Evolutionary conservation across 2,888 invertebrate species (phyloP), one percentile per base, ranked within the genome.

Genomic region (Aspidiotus destructor): DNA sequence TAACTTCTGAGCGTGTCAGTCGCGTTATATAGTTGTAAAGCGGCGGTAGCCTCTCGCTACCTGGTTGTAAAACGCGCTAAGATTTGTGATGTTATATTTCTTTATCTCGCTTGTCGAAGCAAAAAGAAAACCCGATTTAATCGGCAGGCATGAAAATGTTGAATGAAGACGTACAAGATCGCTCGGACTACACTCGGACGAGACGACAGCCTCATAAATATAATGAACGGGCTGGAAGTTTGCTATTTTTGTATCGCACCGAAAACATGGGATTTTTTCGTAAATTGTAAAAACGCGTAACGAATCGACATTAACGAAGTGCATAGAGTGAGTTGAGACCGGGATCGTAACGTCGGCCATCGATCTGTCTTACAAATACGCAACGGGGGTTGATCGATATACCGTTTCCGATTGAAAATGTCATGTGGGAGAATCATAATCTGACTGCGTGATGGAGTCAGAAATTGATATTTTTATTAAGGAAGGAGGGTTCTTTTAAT

Each of bases 11-110:
- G 11, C 48, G 10, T 48, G 48, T n/a, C 10, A n/a, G 48, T 48
- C 48, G 48, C 11, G 10, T 48, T n/a, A 44, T 44, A 44, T 44
- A 13, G n/a, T 48, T 13, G 48, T 48, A 52, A 62, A 62, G 53
- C 62, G 53, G 62, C 62, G 54, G 62, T 62, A 62, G 62, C 62
- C 53, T 62, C 48, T 48, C 48, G 62, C 62, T 62, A 62, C 62
- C 62, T 62, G 62, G 62, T 62, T 62, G 62, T 62, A 53, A 52
- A 62, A 62, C 16, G 28, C 11, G 17, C 53, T 52, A 17, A 48
- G 61, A 28, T 28, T 61, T 61, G 48, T 61, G 44, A 48, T 52
- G 48, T 52, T 48, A 62, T 62, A n/a, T 62, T 44, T 11, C 10
- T 17, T 57, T 10, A n/a, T 16, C 15, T 17, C 28, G 28, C 28